Base-by-base conservation (phyloP, 2,113 vertebrate species). In the Bambusicola thoracicus region DNA sequence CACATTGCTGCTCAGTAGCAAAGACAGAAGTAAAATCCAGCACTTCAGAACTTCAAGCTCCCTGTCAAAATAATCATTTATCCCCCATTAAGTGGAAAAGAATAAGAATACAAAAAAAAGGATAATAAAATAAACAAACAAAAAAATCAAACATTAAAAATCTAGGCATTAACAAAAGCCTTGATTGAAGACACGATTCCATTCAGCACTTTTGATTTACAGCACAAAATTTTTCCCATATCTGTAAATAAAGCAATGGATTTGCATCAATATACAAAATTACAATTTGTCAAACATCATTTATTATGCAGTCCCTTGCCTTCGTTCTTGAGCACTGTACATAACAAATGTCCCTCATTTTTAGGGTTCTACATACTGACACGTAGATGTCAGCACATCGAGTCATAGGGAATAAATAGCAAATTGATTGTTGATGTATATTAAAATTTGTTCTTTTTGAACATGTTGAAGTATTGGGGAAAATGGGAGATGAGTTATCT, bases 261-360 rank as follows among this genome's bases (percentile, higher is more conserved):
- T 20, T 58, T 65, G 4, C 4, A 65, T 30, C 40, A 46, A 18
- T 2, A 56, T 3, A 34, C 1, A 11, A 7, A 84, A 72, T 6
- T 65, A 24, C 8, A 73, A 38, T 30, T 2, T 53, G 41, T 21
- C 46, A 74, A 67, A 59, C 3, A 22, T 24, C 70, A 7, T 34
- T 76, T 66, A 43, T 7, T 4, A 46, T n/a, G 38, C 2, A 25
- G 11, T n/a, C 6, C 27, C 9, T 1, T 2, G n/a, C 17, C 56
- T 67, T 51, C 2, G 0, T 36, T 40, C 24, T 44, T 43, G 10
- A 66, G 11, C 12, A 34, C 32, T 17, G 32, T 6, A 25, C 5
- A n/a, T 30, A 65, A 18, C 11, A 61, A 5, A 20, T 46, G 5
- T 1, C 6, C 1, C n/a, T 1, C 3, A 12, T 4, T 51, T 56